These are phyloP conservation scores for Anarsia innoxiella DNA, from an alignment of 2,888 invertebrate species.

Conservation along the genomic window DNA sequence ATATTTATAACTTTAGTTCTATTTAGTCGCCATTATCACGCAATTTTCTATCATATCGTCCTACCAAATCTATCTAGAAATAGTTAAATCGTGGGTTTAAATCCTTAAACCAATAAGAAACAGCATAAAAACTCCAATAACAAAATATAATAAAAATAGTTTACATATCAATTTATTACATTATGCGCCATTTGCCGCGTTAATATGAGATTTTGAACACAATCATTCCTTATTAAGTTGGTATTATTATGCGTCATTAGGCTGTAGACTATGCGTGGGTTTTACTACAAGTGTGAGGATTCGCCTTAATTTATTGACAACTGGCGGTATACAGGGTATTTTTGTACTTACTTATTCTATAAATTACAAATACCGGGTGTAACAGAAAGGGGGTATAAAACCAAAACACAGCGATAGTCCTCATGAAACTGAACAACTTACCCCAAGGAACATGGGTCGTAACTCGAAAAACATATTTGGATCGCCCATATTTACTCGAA, in stretches of 20 bases:
- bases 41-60: neutral
- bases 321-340: too few relatives aligned
- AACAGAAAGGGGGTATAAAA: too few relatives aligned
- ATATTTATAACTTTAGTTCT: neutral
- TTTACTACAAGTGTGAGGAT: too few relatives aligned
- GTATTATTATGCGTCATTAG: conserved; percentile 40
- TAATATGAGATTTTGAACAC: conserved; percentile 20
- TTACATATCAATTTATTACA: conserved; percentile 21
- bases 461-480: too few relatives aligned
- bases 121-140: conserved; percentile 11
- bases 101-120: too few relatives aligned
- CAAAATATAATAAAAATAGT: conserved; percentile 16
- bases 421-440: too few relatives aligned
- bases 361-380: too few relatives aligned
- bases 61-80: too few relatives aligned
- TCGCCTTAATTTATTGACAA: conserved; percentile 50
- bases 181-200: conserved; percentile 10
- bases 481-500: too few relatives aligned
- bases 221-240: conserved; percentile 33
- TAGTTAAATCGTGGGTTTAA: conserved; percentile 1
- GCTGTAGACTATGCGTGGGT: conserved; percentile 34
- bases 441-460: too few relatives aligned
- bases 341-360: too few relatives aligned
- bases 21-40: neutral
- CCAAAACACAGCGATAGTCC: too few relatives aligned